A percentile compares a stretch with the other conserved stretches of the same genome.
Evolutionary conservation across 2,113 vertebrate genomes (phyloP).

Genomic region (Perca fluviatilis): DNA sequence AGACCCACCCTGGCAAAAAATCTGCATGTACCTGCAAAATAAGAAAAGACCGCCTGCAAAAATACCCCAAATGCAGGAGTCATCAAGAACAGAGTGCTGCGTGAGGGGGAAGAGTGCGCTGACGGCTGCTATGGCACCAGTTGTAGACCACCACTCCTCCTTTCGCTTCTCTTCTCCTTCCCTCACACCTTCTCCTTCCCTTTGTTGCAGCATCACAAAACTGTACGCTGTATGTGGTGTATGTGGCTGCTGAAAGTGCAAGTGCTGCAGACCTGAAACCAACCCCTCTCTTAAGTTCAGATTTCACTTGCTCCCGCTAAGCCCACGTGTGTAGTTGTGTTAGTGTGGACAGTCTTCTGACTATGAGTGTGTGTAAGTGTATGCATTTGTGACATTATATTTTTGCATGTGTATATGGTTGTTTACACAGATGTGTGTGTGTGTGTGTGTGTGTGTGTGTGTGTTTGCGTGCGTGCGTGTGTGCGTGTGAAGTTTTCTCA

Average conservation of each 20-base stretch:
- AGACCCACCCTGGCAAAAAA: conserved; percentile 78
- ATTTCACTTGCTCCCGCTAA: conserved; percentile 30
- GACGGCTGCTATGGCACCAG: conserved; percentile 63
- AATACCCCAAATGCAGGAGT: conserved; percentile 78
- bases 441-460: background rate
- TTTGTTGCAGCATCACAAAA: conserved; percentile 22
- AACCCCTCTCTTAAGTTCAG: conserved; percentile 52
- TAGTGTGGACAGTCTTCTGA: background rate
- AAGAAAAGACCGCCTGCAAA: conserved; percentile 77
- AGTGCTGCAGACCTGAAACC: conserved; percentile 48
- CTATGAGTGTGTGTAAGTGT: background rate
- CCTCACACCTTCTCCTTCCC: conserved; percentile 41
- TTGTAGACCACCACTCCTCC: conserved; percentile 63
- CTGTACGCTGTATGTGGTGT: background rate
- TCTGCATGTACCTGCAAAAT: conserved; percentile 85
- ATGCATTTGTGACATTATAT: background rate
- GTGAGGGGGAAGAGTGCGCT: conserved; percentile 57
- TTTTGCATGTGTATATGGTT: background rate
- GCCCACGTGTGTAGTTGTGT: conserved; percentile 3
- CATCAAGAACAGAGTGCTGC: conserved; percentile 81
- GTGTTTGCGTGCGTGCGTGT: background rate
- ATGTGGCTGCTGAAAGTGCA: conserved; percentile 41
- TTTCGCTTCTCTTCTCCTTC: conserved; percentile 43
- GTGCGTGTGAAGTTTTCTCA: background rate
- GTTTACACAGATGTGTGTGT: background rate